Conservation (phyloP, 2,888 invertebrate genomes). For the Eilema sororculum region DNA sequence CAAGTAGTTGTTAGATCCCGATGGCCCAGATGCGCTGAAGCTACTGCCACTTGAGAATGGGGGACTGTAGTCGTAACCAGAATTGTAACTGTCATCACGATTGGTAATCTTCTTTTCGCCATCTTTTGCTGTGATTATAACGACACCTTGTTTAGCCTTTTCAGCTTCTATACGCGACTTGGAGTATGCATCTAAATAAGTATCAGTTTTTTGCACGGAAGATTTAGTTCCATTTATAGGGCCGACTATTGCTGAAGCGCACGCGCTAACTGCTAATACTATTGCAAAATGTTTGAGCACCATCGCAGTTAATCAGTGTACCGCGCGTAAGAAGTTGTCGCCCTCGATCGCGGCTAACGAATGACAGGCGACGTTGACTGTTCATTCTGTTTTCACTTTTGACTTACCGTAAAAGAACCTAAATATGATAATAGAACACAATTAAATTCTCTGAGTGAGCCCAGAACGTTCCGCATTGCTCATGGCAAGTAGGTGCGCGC, state of each 20-base stretch:
- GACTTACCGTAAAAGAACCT: constrained; percentile 86
- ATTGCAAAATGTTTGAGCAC: constrained; percentile 61
- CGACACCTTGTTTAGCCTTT: constrained; percentile 78
- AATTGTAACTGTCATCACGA: constrained; percentile 78
- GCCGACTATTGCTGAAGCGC: constrained; percentile 76
- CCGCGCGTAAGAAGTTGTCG: constrained; percentile 76
- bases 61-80: constrained; percentile 79
- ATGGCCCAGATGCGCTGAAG: constrained; percentile 70
- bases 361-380: constrained; percentile 75
- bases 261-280: constrained; percentile 66
- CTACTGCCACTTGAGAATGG: constrained; percentile 70
- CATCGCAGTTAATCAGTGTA: constrained; percentile 63
- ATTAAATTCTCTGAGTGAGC: constrained; percentile 86
- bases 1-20: constrained; percentile 61
- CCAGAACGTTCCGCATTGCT: constrained; percentile 82
- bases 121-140: constrained; percentile 81
- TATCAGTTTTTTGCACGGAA: constrained; percentile 80
- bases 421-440: constrained; percentile 87
- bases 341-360: constrained; percentile 83
- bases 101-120: constrained; percentile 82
- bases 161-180: constrained; percentile 85
- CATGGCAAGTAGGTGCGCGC: constrained; percentile 81
- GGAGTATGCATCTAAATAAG: constrained; percentile 89
- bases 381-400: constrained; percentile 86
- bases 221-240: constrained; percentile 74